Evolutionary conservation across 2,888 invertebrate genomes (phyloP), one percentile per base, ranked within the genome.

Genomic region (Macaria liturata): DNA sequence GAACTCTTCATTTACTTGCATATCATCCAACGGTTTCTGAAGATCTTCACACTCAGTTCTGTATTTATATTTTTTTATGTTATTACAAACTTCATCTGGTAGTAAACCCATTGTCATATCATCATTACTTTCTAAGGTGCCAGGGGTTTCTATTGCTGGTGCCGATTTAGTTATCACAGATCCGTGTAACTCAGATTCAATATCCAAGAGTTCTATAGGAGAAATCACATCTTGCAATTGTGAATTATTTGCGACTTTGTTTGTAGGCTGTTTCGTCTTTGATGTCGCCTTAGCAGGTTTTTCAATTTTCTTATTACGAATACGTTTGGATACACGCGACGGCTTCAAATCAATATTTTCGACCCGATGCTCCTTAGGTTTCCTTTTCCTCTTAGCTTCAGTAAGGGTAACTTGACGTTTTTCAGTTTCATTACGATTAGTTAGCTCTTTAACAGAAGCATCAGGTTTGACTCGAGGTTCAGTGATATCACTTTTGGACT

Each of bases 171-270:
- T 63, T 53, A 81, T 81, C 61, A 70, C 72, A 30, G 75, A 67
- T 9, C 69, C 70, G 49, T 66, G 37, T 54, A 82, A 68, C 58
- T 75, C 70, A 20, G 78, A 68, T 65, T 84, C 79, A 47, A 81
- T 64, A 59, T 83, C 78, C 4, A 42, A 42, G 34, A 6, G 7
- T 7, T 37, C 7, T 37, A 37, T 3, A 9, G 9, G 8, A 3
- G 8, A 42, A 3, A 4, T 9, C 9, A 8, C n/a, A 42, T 4
- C 42, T 42, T 8, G 42, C n/a, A 20, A 20, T 20, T 20, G 20
- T 20, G 20, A 20, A 20, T 20, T 20, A 20, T 20, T 20, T 44
- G 32, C 44, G 8, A 3, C 31, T 42, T 53, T 20, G 7, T 37
- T 54, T 37, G 8, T n/a, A 43, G 39, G 32, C 51, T 58, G 55